Base-by-base conservation (phyloP, 2,113 vertebrate species). In the Phodopus roborovskii region DNA sequence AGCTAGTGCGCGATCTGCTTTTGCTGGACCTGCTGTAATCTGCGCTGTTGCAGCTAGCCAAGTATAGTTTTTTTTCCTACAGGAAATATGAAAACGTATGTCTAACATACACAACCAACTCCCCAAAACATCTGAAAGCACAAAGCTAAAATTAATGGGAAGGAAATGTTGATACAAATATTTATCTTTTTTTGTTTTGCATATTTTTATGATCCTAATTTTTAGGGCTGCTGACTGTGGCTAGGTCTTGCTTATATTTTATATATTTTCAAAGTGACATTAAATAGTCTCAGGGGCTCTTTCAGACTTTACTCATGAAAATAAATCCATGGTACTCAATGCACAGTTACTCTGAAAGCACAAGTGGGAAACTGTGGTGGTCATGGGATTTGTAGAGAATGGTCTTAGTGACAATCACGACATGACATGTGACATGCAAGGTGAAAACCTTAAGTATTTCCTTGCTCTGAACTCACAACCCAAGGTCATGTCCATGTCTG, bases 261-360 rank as follows among this genome's bases (percentile, higher is more conserved):
- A 26, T 88, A 3, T 88, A 74, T 58, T 90, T 94, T 24, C 53
- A 66, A 79, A 64, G 92, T 56, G 82, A 78, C 20, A 66, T 79
- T 82, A 92, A 97, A 56, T 88, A 88, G 53, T 75, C 60, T 66
- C 50, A 58, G 24, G 50, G 82, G 48, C 71, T 88, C 78, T 92
- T 97, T 94, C 15, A 94, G 22, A 58, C 88, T 86, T 94, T 87
- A 75, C 91, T 22, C 85, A 26, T 39, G 71, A 93, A 95, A 95
- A 73, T 95, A 90, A 95, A 88, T 94, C 75, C 17, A n/a, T 12
- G n/a, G n/a, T 19, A 81, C n/a, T 94, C 82, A 68, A 19, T 11
- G 68, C 13, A 66, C 8, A 50, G 42, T 94, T 83, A 88, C 66
- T 94, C 30, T 22, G n/a, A 90, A 95, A 90, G 81, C 70, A 71